Evolutionary conservation across 2,888 invertebrate genomes (phyloP), one percentile per base, ranked within the genome.

Genomic region (Tortrix viridana): DNA sequence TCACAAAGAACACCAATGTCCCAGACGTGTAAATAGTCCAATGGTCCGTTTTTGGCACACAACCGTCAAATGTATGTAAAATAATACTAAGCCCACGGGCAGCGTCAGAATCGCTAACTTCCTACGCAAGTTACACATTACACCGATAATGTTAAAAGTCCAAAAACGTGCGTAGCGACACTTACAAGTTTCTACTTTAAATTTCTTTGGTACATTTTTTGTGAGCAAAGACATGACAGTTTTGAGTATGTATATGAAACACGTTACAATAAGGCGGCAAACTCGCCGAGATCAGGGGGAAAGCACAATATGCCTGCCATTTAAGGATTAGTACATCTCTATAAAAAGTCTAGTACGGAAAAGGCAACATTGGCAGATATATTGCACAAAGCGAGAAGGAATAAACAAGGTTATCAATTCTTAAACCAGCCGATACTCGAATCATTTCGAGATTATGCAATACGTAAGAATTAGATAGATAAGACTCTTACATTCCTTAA

Each of bases 11-110:
- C 50, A 57, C 50, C 56, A 44, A 61, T 38, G 19, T 16, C 20
- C 44, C 38, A 52, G 19, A 55, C 61, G 60, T 52, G 50, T 43
- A 37, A 48, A 20, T 26, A 32, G 55, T 61, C 55, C 55, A 50
- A 84, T 88, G 88, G 88, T 89, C 87, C 88, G 73, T 81, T 83
- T 91, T 91, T 91, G 90, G 90, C 90, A 90, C 91, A 85, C 81
- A 71, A 77, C 78, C 76, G 79, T 75, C 77, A 80, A 74, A 76
- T 77, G 73, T 78, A 76, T 77, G 73, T 78, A 78, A 82, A 85
- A 85, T 86, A 89, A 89, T 86, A 85, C 81, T 84, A 80, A 74
- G 67, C 71, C 71, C 43, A 23, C 44, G 47, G 67, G 58, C 66
- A 61, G 57, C 47, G 65, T 32, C 32, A 3, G 32, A 32, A 32